A percentile compares a stretch with the other conserved stretches of the same genome.
phyloP scores from a whole-genome alignment of 2,113 vertebrate genomes.

The Vombatus ursinus region DNA sequence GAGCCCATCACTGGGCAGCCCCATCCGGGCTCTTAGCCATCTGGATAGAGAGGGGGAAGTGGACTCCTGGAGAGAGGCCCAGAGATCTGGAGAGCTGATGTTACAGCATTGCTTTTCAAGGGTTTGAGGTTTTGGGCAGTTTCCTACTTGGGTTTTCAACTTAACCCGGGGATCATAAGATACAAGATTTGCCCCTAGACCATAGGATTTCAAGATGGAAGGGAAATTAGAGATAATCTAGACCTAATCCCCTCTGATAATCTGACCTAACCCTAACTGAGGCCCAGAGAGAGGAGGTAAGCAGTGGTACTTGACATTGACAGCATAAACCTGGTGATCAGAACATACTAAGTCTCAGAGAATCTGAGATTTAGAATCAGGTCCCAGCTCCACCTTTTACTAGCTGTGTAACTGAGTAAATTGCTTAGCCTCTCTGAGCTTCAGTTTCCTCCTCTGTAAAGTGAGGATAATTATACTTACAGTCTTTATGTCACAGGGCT shows the following conservation, averaged over 20 bases:
- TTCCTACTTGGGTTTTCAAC: no score
- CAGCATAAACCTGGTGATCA: neutral
- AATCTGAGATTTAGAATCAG: neutral
- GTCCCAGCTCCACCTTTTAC: neutral
- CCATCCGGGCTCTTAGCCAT: neutral
- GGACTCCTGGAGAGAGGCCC: neutral
- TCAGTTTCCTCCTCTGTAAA: neutral
- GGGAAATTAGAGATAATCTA: neutral
- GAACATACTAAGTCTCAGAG: neutral
- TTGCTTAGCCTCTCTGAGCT: neutral
- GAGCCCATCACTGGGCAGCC: neutral
- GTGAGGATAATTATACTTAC: neutral
- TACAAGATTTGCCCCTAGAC: neutral
- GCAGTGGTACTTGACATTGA: neutral
- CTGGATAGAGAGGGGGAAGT: neutral
- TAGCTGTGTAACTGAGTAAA: neutral
- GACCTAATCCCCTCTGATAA: neutral
- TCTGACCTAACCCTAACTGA: neutral
- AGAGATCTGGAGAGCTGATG: neutral
- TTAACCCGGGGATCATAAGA: neutral
- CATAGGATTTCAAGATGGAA: neutral
- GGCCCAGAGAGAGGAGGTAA: neutral
- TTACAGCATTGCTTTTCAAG: neutral
- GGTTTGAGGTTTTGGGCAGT: neutral
- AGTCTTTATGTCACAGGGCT: neutral